Percentiles rank a stretch among this genome's conserved stretches.
Conservation (phyloP, 2,888 invertebrate genomes). For the Metallyticus violacea region DNA sequence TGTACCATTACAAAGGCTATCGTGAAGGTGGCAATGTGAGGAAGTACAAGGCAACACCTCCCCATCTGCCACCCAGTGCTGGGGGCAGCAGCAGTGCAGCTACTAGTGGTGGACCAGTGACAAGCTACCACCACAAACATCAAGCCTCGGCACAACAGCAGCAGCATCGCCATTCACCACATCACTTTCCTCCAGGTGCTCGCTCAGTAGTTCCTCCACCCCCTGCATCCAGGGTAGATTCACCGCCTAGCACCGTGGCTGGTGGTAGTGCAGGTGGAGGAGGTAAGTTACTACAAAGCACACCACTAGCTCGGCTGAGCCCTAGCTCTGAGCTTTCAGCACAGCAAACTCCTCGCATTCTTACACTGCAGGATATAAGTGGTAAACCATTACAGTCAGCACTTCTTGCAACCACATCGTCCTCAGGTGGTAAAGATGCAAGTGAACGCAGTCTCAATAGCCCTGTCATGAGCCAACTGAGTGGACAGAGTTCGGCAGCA, state of each 20-base stretch:
- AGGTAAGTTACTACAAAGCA: slow-evolving; percentile 61
- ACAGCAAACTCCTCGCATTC: slow-evolving; percentile 82
- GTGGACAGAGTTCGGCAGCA: slow-evolving; percentile 66
- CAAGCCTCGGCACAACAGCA: slow-evolving; percentile 60
- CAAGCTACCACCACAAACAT: slow-evolving; percentile 72
- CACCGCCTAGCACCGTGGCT: slow-evolving; percentile 37
- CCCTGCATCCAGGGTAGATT: slow-evolving; percentile 41
- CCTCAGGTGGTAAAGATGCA: slow-evolving; percentile 85
- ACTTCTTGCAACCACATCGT: slow-evolving; percentile 82
- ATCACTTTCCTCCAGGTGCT: slow-evolving; percentile 51
- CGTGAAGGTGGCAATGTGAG: slow-evolving; percentile 76
- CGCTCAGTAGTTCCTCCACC: slow-evolving; percentile 41
- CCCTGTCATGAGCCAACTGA: slow-evolving; percentile 88
- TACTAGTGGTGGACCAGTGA: slow-evolving; percentile 53
- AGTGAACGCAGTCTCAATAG: slow-evolving; percentile 90
- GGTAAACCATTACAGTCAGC: slow-evolving; percentile 90
- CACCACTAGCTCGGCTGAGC: slow-evolving; percentile 84
- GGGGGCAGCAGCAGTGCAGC: background rate
- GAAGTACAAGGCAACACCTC: slow-evolving; percentile 85
- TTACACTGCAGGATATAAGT: slow-evolving; percentile 91
- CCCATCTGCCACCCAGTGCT: slow-evolving; percentile 43
- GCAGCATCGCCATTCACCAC: slow-evolving; percentile 75
- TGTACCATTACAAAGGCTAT: slow-evolving; percentile 92
- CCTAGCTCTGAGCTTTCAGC: slow-evolving; percentile 90
- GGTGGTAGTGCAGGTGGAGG: slow-evolving; percentile 32